Base-by-base conservation (phyloP, 2,797 vertebrate genomes). In the Ceryle rudis region DNA sequence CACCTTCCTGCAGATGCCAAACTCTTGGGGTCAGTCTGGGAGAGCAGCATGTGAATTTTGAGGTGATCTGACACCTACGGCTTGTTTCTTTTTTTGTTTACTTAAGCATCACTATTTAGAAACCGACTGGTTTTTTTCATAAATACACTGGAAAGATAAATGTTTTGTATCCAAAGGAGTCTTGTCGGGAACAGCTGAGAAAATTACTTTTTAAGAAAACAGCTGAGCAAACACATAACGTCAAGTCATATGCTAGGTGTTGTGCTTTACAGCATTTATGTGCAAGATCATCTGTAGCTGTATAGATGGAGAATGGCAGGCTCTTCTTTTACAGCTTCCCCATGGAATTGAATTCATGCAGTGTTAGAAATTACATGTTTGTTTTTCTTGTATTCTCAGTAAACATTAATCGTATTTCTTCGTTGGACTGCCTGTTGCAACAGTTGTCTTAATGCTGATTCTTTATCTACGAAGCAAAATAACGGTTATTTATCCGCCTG, bases 191-290 rank as follows among this genome's bases (percentile, higher is more conserved):
- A 10, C 64, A 80, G 64, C 86, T 71, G 83, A 95, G 86, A 84
- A 94, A 86, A 95, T 93, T 31, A 65, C 62, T 87, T 95, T 83
- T 65, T 58, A 64, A 42, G 78, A 91, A 94, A 95, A 72, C 46
- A 85, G 77, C 87, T 92, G 92, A 96, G 91, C 83, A 93, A 94
- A 95, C 62, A 73, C 74, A 19, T 64, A 79, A 25, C 41, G 65
- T 16, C 52, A 17, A 70, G 69, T 82, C 74, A 29, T 52, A 35
- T 52, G 33, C 42, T 64, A 33, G 78, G 46, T 8, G 14, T 11
- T 86, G 85, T 64, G 61, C 65, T 62, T 66, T 95, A 26, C 62
- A 81, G 64, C 61, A 14, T 88, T 86, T 88, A 39, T 26, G 39
- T 7, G 14, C 87, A 37, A 82, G 86, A 77, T 93, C 80, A 64